Percentiles rank a stretch among this genome's conserved stretches.
Conservation (phyloP, 2,113 vertebrate species). For the Osmerus eperlanus region DNA sequence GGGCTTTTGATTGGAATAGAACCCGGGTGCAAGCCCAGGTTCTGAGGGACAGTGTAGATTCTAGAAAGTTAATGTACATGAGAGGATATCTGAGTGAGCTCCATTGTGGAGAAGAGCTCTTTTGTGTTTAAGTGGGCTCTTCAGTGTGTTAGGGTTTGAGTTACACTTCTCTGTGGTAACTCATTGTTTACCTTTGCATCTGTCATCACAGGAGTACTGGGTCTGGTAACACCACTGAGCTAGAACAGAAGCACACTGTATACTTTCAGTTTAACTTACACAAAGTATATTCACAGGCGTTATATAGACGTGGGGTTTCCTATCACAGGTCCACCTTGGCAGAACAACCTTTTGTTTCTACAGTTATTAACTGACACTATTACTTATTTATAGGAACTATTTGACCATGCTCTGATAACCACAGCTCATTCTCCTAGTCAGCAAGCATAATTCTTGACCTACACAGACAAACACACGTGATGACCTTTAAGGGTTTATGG, state of each 20-base stretch:
- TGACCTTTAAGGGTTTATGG: neutral
- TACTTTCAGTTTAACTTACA: neutral
- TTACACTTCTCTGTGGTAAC: neutral
- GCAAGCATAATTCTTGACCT: conserved; percentile 9
- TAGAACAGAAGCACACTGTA: conserved; percentile 39
- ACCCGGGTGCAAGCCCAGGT: too few relatives aligned
- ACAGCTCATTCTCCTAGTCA: conserved; percentile 21
- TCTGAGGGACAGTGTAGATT: too few relatives aligned
- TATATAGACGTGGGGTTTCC: neutral
- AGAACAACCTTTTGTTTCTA: conserved; percentile 1
- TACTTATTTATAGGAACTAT: conserved; percentile 17
- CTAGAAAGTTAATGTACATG: too few relatives aligned
- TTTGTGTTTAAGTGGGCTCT: neutral
- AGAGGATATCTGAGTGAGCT: too few relatives aligned
- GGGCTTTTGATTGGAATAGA: neutral
- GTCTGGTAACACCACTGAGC: conserved; percentile 75
- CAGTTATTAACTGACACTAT: conserved; percentile 20
- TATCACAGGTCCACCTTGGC: conserved; percentile 9
- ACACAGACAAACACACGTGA: neutral
- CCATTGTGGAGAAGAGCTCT: neutral
- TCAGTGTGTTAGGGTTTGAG: neutral
- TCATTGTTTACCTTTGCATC: conserved; percentile 65
- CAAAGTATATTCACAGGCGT: conserved; percentile 4
- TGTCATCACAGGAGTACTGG: conserved; percentile 60
- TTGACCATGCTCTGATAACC: conserved; percentile 18